A percentile compares a stretch with the other conserved stretches of the same genome.
phyloP scores from a whole-genome alignment of 2,888 invertebrate species.

The Cryptocheilus praepositus region DNA sequence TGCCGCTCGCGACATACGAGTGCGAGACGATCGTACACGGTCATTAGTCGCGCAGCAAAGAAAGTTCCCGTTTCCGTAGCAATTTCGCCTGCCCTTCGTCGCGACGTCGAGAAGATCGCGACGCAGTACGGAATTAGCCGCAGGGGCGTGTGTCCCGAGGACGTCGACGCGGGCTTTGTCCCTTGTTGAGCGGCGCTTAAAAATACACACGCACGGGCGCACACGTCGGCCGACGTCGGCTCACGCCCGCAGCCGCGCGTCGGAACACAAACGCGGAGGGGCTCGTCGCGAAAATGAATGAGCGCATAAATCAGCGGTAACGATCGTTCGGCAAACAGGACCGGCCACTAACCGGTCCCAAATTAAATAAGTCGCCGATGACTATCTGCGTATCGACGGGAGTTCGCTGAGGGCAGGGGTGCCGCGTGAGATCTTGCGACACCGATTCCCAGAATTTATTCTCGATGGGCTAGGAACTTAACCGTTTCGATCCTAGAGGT shows the following conservation, averaged over 20 bases:
- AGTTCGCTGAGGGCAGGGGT: background rate
- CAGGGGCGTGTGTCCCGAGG: background rate
- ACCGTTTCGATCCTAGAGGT: too few relatives aligned
- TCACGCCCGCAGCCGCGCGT: too few relatives aligned
- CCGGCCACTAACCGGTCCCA: conserved; percentile 44
- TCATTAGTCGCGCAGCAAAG: background rate
- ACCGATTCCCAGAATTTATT: too few relatives aligned
- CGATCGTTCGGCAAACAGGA: conserved; percentile 56
- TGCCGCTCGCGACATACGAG: background rate
- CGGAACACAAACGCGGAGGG: background rate
- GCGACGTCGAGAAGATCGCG: background rate
- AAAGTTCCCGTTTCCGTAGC: conserved; percentile 3
- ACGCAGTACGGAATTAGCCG: conserved; percentile 4
- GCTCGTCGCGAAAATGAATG: conserved; percentile 54
- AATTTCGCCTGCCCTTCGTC: background rate
- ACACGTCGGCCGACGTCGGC: too few relatives aligned
- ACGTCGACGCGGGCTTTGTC: background rate
- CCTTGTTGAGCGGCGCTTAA: too few relatives aligned
- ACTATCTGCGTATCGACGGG: conserved; percentile 36
- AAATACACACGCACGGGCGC: too few relatives aligned
- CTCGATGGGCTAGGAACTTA: background rate
- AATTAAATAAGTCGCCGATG: conserved; percentile 58
- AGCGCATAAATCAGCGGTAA: conserved; percentile 61
- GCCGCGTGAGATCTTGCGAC: background rate
- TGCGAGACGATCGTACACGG: too few relatives aligned